Percentiles rank a stretch among this genome's conserved stretches.
Evolutionary conservation across 2,888 invertebrate species (phyloP).

Genomic region (Cephus nigrinus): DNA sequence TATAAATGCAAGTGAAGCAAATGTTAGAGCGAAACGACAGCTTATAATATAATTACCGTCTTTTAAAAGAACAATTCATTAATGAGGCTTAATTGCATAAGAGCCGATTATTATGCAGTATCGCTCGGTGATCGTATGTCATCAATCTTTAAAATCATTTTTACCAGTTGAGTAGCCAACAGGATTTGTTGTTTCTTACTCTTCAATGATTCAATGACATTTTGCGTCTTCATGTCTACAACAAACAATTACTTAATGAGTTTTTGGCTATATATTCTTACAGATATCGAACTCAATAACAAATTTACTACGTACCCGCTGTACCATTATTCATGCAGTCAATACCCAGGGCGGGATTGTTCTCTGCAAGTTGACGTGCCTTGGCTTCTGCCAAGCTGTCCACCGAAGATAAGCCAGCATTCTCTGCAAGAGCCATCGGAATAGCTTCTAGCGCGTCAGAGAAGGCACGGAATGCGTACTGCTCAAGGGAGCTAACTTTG

Average conservation of each 20-base stretch:
- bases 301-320: constrained; percentile 50
- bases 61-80: constrained; percentile 22
- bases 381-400: constrained; percentile 92
- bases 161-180: constrained; percentile 96
- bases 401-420: constrained; percentile 93
- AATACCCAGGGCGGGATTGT: constrained; percentile 89
- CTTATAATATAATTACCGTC: constrained; percentile 18
- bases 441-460: constrained; percentile 95
- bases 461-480: constrained; percentile 96
- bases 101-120: constrained; percentile 29
- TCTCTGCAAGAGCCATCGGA: constrained; percentile 96
- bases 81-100: background rate
- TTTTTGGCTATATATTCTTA: background rate
- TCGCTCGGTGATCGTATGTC: constrained; percentile 80
- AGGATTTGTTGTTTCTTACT: constrained; percentile 98
- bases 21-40: constrained; percentile 21
- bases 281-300: background rate
- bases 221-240: constrained; percentile 92
- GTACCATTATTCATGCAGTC: constrained; percentile 92
- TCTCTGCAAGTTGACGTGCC: constrained; percentile 86
- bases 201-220: constrained; percentile 96
- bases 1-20: constrained; percentile 30
- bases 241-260: constrained; percentile 28
- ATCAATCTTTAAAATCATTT: constrained; percentile 99
- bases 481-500: constrained; percentile 88